Base-by-base conservation (phyloP, 2,113 vertebrate species). In the Lampris incognitus region DNA sequence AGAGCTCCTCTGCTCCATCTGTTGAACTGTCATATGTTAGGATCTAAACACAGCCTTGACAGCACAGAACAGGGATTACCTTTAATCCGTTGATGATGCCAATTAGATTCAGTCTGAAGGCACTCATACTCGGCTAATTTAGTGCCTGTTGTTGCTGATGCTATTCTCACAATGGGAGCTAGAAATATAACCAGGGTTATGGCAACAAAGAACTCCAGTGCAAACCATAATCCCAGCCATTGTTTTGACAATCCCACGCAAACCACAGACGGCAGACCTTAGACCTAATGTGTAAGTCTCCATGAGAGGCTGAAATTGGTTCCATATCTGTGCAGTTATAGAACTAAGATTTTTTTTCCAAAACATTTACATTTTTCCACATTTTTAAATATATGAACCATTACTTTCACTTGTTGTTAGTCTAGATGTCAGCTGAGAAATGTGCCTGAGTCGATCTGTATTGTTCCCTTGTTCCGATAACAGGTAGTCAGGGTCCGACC, bases 401-500 rank as follows among this genome's bases (percentile, higher is more conserved):
- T 59, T 2, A 4, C 4, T 46, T 46, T n/a, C 1, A 10, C 3
- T n/a, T 1, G 10, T 5, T 2, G 56, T n/a, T 11, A 64, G 24
- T 62, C 57, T 60, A 3, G 13, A 41, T 39, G 10, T 1, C 10
- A 8, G 49, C 0, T 80, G 6, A 57, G 58, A 57, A 3, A 7
- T 24, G 36, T 38, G 9, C 6, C 62, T 48, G 36, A 13, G 11
- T 66, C 6, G 24, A 2, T 63, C 7, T 70, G 0, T 79, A 41
- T 46, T 3, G 9, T 40, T 80, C 71, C 58, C 8, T 7, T 39
- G 11, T 55, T 79, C 3, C 65, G 5, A 39, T 55, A 1, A 72
- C 74, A 97, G 97, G 97, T 98, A 71, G 97, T 98, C 40, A 94
- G 92, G 78, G 97, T 98, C 80, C 94, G 96, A 65, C 97, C 97